A percentile compares a stretch with the other conserved stretches of the same genome.
These are phyloP conservation scores for Monopterus albus DNA, from an alignment of 2,113 vertebrate species.

Conservation along the genomic window DNA sequence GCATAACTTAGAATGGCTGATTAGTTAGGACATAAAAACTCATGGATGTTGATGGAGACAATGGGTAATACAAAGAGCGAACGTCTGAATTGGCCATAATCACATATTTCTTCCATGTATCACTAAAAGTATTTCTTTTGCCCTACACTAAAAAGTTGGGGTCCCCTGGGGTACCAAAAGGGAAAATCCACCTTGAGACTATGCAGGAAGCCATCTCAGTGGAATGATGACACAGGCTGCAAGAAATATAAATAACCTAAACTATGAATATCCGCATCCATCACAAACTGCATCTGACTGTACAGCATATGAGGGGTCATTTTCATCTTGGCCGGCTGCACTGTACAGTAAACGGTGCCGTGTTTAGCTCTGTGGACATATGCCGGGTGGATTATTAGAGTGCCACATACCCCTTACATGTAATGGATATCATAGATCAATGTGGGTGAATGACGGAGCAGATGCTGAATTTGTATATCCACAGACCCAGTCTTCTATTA, in stretches of 20 bases:
- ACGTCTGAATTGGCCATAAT: not conserved
- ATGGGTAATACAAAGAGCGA: not conserved
- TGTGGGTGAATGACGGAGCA: conserved; percentile 58
- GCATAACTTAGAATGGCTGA: not conserved
- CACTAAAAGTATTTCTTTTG: not conserved
- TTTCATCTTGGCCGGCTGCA: conserved; percentile 33
- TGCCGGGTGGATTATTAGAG: conserved; percentile 42
- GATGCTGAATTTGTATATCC: conserved; percentile 28
- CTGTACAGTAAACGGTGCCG: conserved; percentile 52
- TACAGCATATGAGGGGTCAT: conserved; percentile 37
- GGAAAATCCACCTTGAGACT: conserved; percentile 5
- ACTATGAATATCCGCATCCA: conserved; percentile 27
- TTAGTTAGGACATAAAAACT: not conserved
- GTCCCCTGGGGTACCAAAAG: conserved; percentile 18
- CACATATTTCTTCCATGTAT: not conserved
- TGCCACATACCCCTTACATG: conserved; percentile 56
- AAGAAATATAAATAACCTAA: conserved; percentile 38
- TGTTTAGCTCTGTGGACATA: conserved; percentile 63
- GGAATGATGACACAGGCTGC: conserved; percentile 35
- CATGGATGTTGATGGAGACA: conserved; percentile 1
- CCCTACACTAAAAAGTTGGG: not conserved
- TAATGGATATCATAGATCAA: conserved; percentile 60
- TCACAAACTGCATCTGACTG: conserved; percentile 54
- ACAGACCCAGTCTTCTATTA: conserved; percentile 43
- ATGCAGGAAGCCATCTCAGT: conserved; percentile 1